These are phyloP conservation scores for Drosophila nannoptera DNA, from an alignment of 1,140 invertebrate species.

Conservation along the genomic window DNA sequence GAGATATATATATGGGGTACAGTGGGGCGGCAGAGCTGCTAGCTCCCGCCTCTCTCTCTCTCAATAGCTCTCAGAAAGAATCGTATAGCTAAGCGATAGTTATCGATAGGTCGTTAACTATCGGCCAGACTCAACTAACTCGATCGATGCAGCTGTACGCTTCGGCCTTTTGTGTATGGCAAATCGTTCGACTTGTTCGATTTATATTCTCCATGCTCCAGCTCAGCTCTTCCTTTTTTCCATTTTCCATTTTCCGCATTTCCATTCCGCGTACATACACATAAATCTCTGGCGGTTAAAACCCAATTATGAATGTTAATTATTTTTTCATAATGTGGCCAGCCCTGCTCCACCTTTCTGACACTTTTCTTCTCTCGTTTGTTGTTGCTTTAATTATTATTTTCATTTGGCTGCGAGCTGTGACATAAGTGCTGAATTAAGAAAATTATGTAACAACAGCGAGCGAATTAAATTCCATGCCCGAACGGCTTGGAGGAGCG, in stretches of 20 bases:
- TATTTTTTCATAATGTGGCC: constrained; percentile 20
- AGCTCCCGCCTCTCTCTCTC: too few relatives aligned
- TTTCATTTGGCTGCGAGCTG: not conserved
- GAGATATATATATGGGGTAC: too few relatives aligned
- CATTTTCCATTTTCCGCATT: not conserved
- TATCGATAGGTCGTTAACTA: too few relatives aligned
- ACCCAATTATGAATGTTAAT: constrained; percentile 33
- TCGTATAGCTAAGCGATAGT: too few relatives aligned
- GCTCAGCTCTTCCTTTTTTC: not conserved
- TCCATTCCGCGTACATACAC: not conserved
- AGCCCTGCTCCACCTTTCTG: not conserved
- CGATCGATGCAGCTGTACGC: too few relatives aligned
- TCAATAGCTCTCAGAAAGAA: too few relatives aligned
- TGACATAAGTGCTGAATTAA: constrained; percentile 35
- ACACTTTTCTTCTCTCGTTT: not conserved
- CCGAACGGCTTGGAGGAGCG: constrained; percentile 4
- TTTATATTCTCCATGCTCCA: too few relatives aligned
- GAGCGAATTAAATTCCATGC: constrained; percentile 28
- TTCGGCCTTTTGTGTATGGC: too few relatives aligned
- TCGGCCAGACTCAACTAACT: too few relatives aligned
- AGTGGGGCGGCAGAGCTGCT: too few relatives aligned
- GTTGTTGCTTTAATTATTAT: constrained; percentile 24
- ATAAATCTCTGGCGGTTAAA: constrained; percentile 20
- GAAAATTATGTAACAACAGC: constrained; percentile 28
- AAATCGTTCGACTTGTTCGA: too few relatives aligned